Conservation (phyloP, 2,888 invertebrate species). For the Anagyrus pseudococci region DNA sequence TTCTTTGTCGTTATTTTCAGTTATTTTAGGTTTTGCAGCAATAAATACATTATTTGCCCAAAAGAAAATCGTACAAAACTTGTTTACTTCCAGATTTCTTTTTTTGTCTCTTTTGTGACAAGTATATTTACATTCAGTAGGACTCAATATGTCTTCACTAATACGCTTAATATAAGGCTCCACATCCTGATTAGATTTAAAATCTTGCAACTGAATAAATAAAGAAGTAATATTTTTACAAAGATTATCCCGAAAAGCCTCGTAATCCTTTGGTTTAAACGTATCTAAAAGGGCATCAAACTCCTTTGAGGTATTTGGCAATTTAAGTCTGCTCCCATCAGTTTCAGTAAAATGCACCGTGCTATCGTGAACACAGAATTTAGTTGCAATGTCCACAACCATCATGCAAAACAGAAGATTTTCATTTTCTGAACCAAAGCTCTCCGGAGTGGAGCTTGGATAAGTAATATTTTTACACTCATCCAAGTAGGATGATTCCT, state of each 20-base stretch:
- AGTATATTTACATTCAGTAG: slow-evolving; percentile 9
- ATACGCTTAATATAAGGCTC: slow-evolving; percentile 7
- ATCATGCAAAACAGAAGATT: slow-evolving; percentile 16
- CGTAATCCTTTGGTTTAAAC: slow-evolving; percentile 6
- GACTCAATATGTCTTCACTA: not conserved
- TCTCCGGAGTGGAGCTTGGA: not conserved
- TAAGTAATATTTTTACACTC: slow-evolving; percentile 5
- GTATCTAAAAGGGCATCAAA: slow-evolving; percentile 22
- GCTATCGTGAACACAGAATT: slow-evolving; percentile 23
- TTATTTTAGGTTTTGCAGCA: not conserved
- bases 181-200: no score
- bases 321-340: no score
- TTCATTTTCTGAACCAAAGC: not conserved
- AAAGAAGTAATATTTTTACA: slow-evolving; percentile 15
- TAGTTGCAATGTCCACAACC: slow-evolving; percentile 11
- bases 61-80: slow-evolving; percentile 24
- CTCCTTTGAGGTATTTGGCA: slow-evolving; percentile 6
- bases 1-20: not conserved
- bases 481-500: slow-evolving; percentile 8
- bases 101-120: slow-evolving; percentile 5
- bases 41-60: slow-evolving; percentile 23
- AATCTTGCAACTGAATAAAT: not conserved
- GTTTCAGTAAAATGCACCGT: not conserved
- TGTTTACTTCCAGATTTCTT: slow-evolving; percentile 11
- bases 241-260: not conserved